phyloP scores from a whole-genome alignment of 2,888 invertebrate species.

The Silvanus unidentatus region DNA sequence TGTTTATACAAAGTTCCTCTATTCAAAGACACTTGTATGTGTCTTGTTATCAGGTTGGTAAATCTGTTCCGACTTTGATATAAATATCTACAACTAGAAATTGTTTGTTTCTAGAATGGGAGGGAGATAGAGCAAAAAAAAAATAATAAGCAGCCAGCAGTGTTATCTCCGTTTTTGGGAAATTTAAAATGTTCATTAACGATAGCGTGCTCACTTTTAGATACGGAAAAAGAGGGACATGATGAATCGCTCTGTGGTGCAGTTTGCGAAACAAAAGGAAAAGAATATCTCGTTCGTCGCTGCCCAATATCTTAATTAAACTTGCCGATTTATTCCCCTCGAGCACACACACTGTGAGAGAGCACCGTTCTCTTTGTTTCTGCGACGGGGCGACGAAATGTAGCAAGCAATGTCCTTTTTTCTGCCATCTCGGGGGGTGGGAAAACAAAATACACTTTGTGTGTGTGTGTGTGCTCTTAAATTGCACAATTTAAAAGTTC shows the following conservation, averaged over 20 bases:
- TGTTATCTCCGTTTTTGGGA: slow-evolving; percentile 33
- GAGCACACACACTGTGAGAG: slow-evolving; percentile 13
- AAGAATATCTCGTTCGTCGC: slow-evolving; percentile 42
- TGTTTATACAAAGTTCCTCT: too few relatives aligned
- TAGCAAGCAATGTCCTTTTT: slow-evolving; percentile 19
- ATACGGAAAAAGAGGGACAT: slow-evolving; percentile 30
- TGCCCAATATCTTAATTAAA: slow-evolving; percentile 51
- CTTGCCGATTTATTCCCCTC: slow-evolving; percentile 48
- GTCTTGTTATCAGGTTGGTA: slow-evolving; percentile 20
- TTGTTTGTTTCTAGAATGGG: too few relatives aligned
- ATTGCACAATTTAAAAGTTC: slow-evolving; percentile 50
- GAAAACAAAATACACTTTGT: too few relatives aligned
- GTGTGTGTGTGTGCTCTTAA: slow-evolving; percentile 38
- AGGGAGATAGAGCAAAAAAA: too few relatives aligned
- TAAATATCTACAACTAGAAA: too few relatives aligned
- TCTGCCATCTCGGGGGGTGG: slow-evolving; percentile 6
- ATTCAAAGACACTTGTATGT: slow-evolving; percentile 23
- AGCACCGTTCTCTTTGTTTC: slow-evolving; percentile 30
- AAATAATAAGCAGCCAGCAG: too few relatives aligned
- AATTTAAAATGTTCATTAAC: slow-evolving; percentile 47
- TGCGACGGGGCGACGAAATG: slow-evolving; percentile 41
- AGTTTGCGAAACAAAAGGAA: slow-evolving; percentile 46
- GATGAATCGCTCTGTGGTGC: slow-evolving; percentile 43
- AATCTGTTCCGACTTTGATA: not conserved
- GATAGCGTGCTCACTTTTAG: slow-evolving; percentile 34